Evolutionary conservation across 1,140 invertebrate species (phyloP), one percentile per base, ranked within the genome.

Genomic region (Cherax quadricarinatus): DNA sequence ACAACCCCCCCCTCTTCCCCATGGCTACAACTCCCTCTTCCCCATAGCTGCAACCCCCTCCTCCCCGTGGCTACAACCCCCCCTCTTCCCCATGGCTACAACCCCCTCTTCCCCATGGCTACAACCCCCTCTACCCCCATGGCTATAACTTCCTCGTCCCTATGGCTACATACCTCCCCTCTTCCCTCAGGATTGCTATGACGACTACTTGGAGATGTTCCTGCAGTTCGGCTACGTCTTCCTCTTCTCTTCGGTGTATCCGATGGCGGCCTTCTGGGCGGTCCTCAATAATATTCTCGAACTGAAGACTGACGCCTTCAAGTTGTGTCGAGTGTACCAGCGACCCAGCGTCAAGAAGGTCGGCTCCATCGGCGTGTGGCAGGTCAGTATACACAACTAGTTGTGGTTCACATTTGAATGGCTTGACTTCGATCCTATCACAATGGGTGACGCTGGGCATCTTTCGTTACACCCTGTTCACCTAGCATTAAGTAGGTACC

Each of bases 161-260:
- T n/a, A n/a, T n/a, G 53, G 53, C 6, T 9, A 9, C 53, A 57
- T 9, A 57, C 0, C 53, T 57, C 12, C 6, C 53, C 53, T 57
- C 14, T 57, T 14, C 53, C 53, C 14, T 0, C 73, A 99, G 97
- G 98, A 98, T 70, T 99, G 98, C 0, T 99, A 99, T 96, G 98
- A 98, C 30, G 99, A 99, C 95, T 99, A 99, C 95, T 95, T 99
- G 93, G 99, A 99, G 95, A 99, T 99, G 97, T 97, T 99, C 86
- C 98, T 99, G 21, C 99, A 99, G 95, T 97, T 99, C 94, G 98
- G 98, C 66, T 99, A 99, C 95, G 98, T 99, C 53, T 98, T 99
- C 89, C 96, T 99, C 14, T 99, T 99, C 95, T 99, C 98, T 0
- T 98, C 98, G 21, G 98, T 98, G 0, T 99, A 99, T 95, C 99